Evolutionary conservation across 2,797 vertebrate species (phyloP).

Genomic region (Poeciliopsis paucimaculata): DNA sequence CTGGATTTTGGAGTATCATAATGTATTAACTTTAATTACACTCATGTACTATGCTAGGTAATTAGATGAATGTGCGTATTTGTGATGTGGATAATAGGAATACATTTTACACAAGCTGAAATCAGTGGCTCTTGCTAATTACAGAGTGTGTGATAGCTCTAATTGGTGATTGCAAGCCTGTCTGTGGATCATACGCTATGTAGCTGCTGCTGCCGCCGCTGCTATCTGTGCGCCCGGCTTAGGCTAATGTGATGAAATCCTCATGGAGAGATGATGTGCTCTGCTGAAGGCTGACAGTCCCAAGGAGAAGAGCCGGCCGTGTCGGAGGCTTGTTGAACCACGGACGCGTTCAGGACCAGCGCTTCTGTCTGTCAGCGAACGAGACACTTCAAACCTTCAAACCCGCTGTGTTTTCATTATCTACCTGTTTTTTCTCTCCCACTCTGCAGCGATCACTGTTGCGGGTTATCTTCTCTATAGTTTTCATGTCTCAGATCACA

Average conservation of each 20-base stretch:
- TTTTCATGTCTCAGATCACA: slow-evolving; percentile 68
- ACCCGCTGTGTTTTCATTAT: slow-evolving; percentile 70
- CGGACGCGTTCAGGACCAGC: slow-evolving; percentile 63
- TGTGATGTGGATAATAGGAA: slow-evolving; percentile 78
- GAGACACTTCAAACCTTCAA: slow-evolving; percentile 44
- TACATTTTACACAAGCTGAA: slow-evolving; percentile 76
- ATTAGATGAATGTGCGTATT: slow-evolving; percentile 79
- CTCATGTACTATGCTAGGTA: slow-evolving; percentile 66
- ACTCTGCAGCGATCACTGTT: slow-evolving; percentile 30
- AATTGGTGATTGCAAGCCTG: slow-evolving; percentile 72
- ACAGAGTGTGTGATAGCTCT: slow-evolving; percentile 62
- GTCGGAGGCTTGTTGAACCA: slow-evolving; percentile 71
- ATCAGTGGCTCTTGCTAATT: slow-evolving; percentile 78
- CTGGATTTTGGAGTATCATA: slow-evolving; percentile 76
- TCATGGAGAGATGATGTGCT: slow-evolving; percentile 71
- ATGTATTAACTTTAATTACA: slow-evolving; percentile 83
- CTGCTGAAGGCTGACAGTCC: slow-evolving; percentile 70
- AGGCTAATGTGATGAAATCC: slow-evolving; percentile 73
- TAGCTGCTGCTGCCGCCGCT: slow-evolving; percentile 22
- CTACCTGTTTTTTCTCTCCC: slow-evolving; percentile 31
- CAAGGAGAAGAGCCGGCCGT: slow-evolving; percentile 54
- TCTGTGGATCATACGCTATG: slow-evolving; percentile 39
- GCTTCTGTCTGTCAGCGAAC: slow-evolving; percentile 66
- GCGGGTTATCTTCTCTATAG: slow-evolving; percentile 48
- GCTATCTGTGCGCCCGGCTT: slow-evolving; percentile 52